A percentile compares a stretch with the other conserved stretches of the same genome.
Conservation (phyloP, 92 coral and sea anemone genomes). For the Plumapathes pennacea region DNA sequence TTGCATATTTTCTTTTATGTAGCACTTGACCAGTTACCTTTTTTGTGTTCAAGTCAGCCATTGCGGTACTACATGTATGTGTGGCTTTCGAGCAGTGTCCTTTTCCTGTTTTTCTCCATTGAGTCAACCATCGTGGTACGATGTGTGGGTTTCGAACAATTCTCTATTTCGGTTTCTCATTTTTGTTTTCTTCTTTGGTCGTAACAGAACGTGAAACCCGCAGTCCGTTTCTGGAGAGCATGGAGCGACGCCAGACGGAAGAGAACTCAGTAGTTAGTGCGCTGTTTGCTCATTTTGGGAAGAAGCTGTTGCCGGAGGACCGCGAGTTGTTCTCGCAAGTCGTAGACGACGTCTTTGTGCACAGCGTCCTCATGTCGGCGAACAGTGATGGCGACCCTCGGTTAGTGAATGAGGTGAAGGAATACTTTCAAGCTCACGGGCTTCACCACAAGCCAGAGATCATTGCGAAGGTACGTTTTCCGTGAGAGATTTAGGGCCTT, state of each 20-base stretch:
- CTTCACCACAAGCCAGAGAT: constrained; percentile 79
- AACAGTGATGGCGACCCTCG: constrained; percentile 63
- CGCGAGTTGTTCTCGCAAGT: constrained; percentile 63
- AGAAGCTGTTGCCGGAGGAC: constrained; percentile 61
- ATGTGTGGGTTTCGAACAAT: too few relatives aligned
- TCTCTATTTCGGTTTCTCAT: too few relatives aligned
- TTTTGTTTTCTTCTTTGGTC: background rate
- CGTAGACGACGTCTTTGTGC: constrained; percentile 84
- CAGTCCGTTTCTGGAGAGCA: constrained; percentile 80
- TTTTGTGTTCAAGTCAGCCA: too few relatives aligned
- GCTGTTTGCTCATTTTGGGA: constrained; percentile 72
- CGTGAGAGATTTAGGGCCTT: too few relatives aligned
- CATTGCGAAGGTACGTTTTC: constrained; percentile 62
- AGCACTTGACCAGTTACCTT: too few relatives aligned
- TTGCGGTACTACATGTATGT: too few relatives aligned
- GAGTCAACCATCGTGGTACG: too few relatives aligned
- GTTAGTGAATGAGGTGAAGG: constrained; percentile 73
- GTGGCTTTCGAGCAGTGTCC: too few relatives aligned
- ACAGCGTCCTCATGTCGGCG: constrained; percentile 85
- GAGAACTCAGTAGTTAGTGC: constrained; percentile 87
- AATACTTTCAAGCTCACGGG: constrained; percentile 75
- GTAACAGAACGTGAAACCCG: constrained; percentile 24
- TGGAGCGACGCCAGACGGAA: constrained; percentile 86
- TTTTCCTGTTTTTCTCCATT: too few relatives aligned
- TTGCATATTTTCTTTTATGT: too few relatives aligned